Evolutionary conservation across 2,888 invertebrate species (phyloP), one percentile per base, ranked within the genome.

Genomic region (Adela reaumurella): DNA sequence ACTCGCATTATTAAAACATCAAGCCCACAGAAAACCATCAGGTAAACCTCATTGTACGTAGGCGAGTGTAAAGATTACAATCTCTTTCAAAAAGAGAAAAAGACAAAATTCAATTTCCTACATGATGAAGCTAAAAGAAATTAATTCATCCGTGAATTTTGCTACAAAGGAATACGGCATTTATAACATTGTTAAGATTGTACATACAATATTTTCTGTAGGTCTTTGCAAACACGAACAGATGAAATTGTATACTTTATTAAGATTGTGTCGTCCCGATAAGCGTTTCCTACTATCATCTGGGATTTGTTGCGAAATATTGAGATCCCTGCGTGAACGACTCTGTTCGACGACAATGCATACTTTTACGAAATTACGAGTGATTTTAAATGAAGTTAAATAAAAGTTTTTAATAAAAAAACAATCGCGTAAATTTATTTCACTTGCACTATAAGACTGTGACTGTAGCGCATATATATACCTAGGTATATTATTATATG

Each of bases 121-220:
- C 35, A 35, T 14, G 35, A 35, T 35, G n/a, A 35, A 35, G 8
- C 35, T 35, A 24, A 60, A 61, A 56, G 59, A 64, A 68, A 70
- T 68, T 64, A 68, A 65, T 63, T 69, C 67, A 69, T 56, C 67
- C 71, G 70, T 70, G 57, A 70, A 70, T 66, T 65, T 64, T 57
- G 59, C 61, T 35, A 35, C 35, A 35, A 35, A 35, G 14, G 35
- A 35, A 35, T 35, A 56, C 53, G 19, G 19, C 55, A 57, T 44
- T 35, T 35, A 35, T 35, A 35, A 35, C n/a, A 59, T 61, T 62
- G 60, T 61, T 61, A 62, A 59, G 58, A 59, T 59, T 62, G 19
- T 61, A 58, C 60, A 58, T 64, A 60, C 61, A 62, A 66, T 60
- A 54, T 53, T 63, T 63, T 63, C 61, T 62, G 59, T 59, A 60